Evolutionary conservation across 1,140 invertebrate genomes (phyloP).

Genomic region (Nomia melanderi): DNA sequence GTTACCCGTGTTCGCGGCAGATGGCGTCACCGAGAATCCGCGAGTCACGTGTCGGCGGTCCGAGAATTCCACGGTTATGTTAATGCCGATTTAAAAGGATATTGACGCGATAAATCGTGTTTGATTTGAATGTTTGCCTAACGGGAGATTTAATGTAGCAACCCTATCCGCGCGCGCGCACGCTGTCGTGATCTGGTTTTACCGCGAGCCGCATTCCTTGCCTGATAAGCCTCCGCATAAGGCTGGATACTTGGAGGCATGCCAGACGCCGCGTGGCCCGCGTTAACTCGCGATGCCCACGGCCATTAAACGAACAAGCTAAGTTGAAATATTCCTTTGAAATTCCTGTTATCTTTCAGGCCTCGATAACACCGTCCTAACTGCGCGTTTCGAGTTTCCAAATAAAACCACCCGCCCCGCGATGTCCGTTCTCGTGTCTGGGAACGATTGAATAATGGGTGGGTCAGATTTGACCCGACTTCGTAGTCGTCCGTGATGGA

Average conservation of each 20-base stretch:
- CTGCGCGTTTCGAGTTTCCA: neutral
- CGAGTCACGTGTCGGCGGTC: too few relatives aligned
- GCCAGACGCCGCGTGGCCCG: conserved; percentile 34
- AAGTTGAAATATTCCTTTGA: conserved; percentile 37
- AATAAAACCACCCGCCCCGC: too few relatives aligned
- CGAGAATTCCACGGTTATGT: too few relatives aligned
- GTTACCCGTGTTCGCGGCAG: too few relatives aligned
- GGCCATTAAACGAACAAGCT: conserved; percentile 12
- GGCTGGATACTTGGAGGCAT: conserved; percentile 48
- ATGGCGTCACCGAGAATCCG: too few relatives aligned
- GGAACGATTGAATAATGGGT: too few relatives aligned
- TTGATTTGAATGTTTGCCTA: conserved; percentile 30
- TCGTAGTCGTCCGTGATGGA: too few relatives aligned
- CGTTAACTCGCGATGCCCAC: conserved; percentile 22
- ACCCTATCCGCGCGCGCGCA: conserved; percentile 11
- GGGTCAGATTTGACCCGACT: too few relatives aligned
- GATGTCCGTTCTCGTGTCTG: neutral
- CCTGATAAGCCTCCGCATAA: conserved; percentile 51
- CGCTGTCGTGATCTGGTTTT: conserved; percentile 26
- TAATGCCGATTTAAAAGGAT: neutral
- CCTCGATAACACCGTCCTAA: neutral
- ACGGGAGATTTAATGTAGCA: conserved; percentile 34
- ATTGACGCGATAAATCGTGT: conserved; percentile 12
- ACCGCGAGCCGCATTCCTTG: conserved; percentile 39
- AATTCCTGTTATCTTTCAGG: conserved; percentile 6